Percentiles rank a stretch among this genome's conserved stretches.
Conservation (phyloP, 2,888 invertebrate species). For the Galerucella nymphaeae region DNA sequence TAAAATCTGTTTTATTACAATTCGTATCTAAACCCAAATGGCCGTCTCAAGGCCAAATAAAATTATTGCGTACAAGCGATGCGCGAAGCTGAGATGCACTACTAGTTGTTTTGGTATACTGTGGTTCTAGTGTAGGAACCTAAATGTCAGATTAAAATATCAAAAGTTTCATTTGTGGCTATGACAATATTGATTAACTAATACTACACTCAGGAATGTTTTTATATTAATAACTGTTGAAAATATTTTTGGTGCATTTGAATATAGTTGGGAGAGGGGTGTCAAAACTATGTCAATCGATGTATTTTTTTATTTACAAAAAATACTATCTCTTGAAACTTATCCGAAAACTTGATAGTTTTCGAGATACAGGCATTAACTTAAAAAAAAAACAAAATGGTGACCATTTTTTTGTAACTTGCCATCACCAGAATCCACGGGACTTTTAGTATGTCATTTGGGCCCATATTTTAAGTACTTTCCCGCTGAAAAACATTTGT, state of each 20-base stretch:
- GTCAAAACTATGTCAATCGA: neutral
- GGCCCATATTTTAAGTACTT: constrained; percentile 1
- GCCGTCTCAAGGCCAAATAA: too few relatives aligned
- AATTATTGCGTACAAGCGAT: too few relatives aligned
- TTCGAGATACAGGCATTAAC: constrained; percentile 3
- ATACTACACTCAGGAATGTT: neutral
- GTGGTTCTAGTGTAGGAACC: too few relatives aligned
- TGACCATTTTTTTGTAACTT: neutral
- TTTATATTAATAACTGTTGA: constrained; percentile 1
- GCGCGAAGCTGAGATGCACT: too few relatives aligned
- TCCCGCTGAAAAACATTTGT: constrained; percentile 1
- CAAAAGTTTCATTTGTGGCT: neutral
- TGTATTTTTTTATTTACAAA: neutral
- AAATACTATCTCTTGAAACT: constrained; percentile 1
- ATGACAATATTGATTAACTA: constrained; percentile 4
- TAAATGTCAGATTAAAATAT: neutral
- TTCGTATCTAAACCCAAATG: too few relatives aligned
- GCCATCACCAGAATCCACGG: neutral
- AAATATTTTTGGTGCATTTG: neutral
- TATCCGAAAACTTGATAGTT: neutral
- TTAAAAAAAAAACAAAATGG: neutral
- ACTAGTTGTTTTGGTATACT: too few relatives aligned
- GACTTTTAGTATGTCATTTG: neutral
- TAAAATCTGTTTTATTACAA: too few relatives aligned
- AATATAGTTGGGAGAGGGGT: constrained; percentile 2